Conservation (phyloP, 2,888 invertebrate genomes). For the Lymantria dispar region DNA sequence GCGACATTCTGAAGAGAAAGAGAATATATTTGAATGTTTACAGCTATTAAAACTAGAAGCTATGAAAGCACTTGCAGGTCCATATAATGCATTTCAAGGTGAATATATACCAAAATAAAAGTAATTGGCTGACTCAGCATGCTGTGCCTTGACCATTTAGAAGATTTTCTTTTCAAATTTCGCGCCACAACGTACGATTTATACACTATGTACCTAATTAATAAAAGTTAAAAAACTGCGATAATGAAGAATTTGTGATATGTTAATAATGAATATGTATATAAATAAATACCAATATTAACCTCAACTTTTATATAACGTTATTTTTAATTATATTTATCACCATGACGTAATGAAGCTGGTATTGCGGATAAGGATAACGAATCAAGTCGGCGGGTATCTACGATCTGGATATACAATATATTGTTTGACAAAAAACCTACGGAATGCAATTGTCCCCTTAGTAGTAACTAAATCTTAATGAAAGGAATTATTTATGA, state of each 20-base stretch:
- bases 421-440: too few species aligned
- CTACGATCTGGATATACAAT: too few species aligned
- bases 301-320: too few species aligned
- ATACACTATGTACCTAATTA: background rate
- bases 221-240: background rate
- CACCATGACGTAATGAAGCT: too few species aligned
- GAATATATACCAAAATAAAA: conserved; percentile 53
- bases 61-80: conserved; percentile 64
- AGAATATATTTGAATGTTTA: conserved; percentile 57
- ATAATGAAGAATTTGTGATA: background rate
- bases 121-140: conserved; percentile 8
- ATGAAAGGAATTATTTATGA: too few species aligned
- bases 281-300: too few species aligned
- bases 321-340: too few species aligned
- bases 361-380: too few species aligned
- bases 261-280: background rate
- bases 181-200: conserved; percentile 5
- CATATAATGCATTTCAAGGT: conserved; percentile 63
- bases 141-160: conserved; percentile 43
- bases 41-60: conserved; percentile 63
- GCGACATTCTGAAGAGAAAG: conserved; percentile 56
- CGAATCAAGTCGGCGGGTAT: too few species aligned
- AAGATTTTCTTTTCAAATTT: conserved; percentile 5
- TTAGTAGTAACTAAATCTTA: too few species aligned
- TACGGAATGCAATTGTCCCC: too few species aligned